Evolutionary conservation across 2,888 invertebrate species (phyloP), one percentile per base, ranked within the genome.

Genomic region (Eupithecia abbreviata): DNA sequence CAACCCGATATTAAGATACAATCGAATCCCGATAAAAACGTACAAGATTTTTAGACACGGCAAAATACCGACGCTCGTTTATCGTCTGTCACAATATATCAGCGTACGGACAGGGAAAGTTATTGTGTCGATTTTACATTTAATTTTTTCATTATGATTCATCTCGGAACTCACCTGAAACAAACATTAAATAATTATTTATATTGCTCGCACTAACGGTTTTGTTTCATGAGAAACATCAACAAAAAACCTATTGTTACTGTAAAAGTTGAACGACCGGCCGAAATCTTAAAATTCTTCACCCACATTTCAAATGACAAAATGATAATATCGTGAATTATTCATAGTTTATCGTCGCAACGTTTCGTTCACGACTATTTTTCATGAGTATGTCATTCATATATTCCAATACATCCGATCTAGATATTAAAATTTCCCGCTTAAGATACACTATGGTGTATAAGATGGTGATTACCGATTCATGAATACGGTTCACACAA

Each of bases 291-390:
- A 91, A 30, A 30, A 91, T 89, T 88, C 90, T 84, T 86, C 88
- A 90, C 91, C 92, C 89, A 92, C 90, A 90, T 93, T 88, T 90
- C 83, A 86, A 89, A 88, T 83, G 78, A 85, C 90, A 74, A 90
- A 92, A 91, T 87, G 84, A 88, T 90, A 92, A 90, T 81, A 81
- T 80, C 83, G 89, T 93, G 90, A 90, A 93, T 93, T 82, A 93
- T 92, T 90, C 90, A 92, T 89, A 85, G 85, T 87, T 86, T 84
- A 85, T 82, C 81, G 85, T 83, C 87, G 86, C 86, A 85, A 85
- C 83, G 83, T 84, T 82, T 86, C 84, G 87, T 80, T 82, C 80
- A 79, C 73, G 77, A 87, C 85, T 82, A 87, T 85, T 89, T 87
- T 88, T 85, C 86, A 85, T 84, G 81, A 84, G 76, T 75, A 76